Base-by-base conservation (phyloP, 2,797 vertebrate genomes). In the Falco peregrinus region DNA sequence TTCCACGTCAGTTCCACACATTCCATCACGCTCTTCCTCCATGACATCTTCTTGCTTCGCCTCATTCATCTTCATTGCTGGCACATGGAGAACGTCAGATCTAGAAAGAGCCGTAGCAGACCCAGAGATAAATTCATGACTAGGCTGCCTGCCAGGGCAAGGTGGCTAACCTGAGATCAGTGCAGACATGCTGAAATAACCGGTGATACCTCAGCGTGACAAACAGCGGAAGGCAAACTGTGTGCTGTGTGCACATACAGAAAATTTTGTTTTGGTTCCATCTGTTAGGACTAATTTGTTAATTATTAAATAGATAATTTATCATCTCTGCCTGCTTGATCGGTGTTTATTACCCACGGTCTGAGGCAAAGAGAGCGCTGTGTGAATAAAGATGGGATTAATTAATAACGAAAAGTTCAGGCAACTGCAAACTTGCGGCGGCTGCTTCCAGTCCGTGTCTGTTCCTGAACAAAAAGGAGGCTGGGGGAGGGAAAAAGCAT, bases 201-300 rank as follows among this genome's bases (percentile, higher is more conserved):
- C 41, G 48, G 54, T 2, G n/a, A 29, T 7, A 28, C 31, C 78
- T 56, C 91, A 33, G 21, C 3, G 77, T 28, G 64, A 93, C 79
- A 56, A 79, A 71, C 12, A 51, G 57, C 20, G 43, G 77, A 51
- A 90, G 91, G 74, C 90, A 88, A 86, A 17, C 22, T 17, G 2
- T 37, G 79, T 18, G 65, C 53, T 86, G 47, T 88, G 81, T 85
- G 87, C 87, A 28, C 90, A 83, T 54, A 96, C 94, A 96, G 95
- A 95, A 95, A 89, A 92, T 71, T 96, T 95, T 97, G 96, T 96
- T 98, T 97, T 95, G 95, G 94, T 97, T 98, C 97, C 97, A 97
- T 98, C 97, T 97, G 97, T 96, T 95, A 94, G 93, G 97, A 96
- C 97, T 98, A 97, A 98, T 98, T 98, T 98, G 97, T 97, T 98